Evolutionary conservation across 2,888 invertebrate species (phyloP), one percentile per base, ranked within the genome.

Genomic region (Conomelus anceps): DNA sequence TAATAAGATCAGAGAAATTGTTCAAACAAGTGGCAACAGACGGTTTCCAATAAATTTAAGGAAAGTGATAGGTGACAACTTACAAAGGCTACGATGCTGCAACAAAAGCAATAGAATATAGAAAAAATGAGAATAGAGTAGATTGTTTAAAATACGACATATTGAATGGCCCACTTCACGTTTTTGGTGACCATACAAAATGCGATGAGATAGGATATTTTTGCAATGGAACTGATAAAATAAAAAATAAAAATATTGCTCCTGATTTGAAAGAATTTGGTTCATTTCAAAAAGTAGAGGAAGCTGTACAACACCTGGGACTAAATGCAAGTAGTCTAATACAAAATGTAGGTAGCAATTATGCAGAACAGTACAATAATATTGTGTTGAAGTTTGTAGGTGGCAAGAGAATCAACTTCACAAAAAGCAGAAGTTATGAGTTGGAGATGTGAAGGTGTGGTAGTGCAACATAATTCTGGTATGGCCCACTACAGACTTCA

Each of bases 391-490:
- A 89, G 24, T 88, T 85, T 85, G 23, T 22, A n/a, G 88, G 88
- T n/a, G 89, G 89, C 22, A 90, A 90, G 86, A 84, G 88, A 23
- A 23, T 89, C 7, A 88, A 89, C 17, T 88, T 20, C 17, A 87
- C 63, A 22, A 23, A 84, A 84, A 88, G 84, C 22, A 84, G 84
- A 20, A 26, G 84, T 24, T 88, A 88, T 26, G 84, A 88, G 22
- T 84, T 84, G n/a, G n/a, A 41, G 89, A 26, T 89, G 89, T 84
- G 23, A 23, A 24, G 87, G 63, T n/a, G 89, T 87, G 11, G 89
- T 87, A 29, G 86, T 89, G 20, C 29, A 29, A 4, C 89, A 89
- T 86, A 89, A 89, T 86, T 22, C 86, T 3, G 26, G 23, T 22
- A 85, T 29, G 23, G 22, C 85, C 17, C 86, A 89, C 29, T 85